A percentile compares a stretch with the other conserved stretches of the same genome.
These are phyloP conservation scores for Aplodontia rufa DNA, from an alignment of 2,113 vertebrate genomes.

Conservation along the genomic window DNA sequence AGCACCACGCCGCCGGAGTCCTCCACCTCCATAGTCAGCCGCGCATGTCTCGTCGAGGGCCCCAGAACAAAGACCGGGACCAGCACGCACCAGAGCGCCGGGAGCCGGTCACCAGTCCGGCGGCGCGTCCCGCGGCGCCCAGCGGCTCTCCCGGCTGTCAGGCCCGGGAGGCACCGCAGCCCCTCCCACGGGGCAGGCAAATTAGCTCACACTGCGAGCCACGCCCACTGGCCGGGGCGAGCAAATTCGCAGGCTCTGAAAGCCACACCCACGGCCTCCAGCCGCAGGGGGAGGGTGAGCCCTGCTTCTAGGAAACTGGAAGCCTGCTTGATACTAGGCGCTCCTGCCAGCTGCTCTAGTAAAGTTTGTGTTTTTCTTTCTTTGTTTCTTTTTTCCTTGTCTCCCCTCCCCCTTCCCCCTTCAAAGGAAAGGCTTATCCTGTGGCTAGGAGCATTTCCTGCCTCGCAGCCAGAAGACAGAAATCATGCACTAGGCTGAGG, in stretches of 20 bases:
- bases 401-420: neutral
- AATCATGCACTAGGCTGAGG: neutral
- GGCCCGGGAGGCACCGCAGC: neutral
- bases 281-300: neutral
- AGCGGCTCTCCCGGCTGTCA: slow-evolving; percentile 62
- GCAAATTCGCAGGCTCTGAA: slow-evolving; percentile 76
- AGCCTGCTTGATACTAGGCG: slow-evolving; percentile 53
- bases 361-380: slow-evolving; percentile 36
- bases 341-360: neutral
- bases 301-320: slow-evolving; percentile 77
- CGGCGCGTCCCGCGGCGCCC: neutral
- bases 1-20: slow-evolving; percentile 91
- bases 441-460: slow-evolving; percentile 14
- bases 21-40: slow-evolving; percentile 88
- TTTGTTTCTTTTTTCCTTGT: slow-evolving; percentile 35
- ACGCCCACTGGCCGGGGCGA: neutral
- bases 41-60: slow-evolving; percentile 73
- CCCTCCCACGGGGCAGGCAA: neutral
- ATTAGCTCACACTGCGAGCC: neutral
- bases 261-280: slow-evolving; percentile 78
- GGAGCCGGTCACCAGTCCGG: slow-evolving; percentile 57
- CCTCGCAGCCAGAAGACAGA: neutral
- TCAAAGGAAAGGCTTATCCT: slow-evolving; percentile 32
- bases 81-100: slow-evolving; percentile 6
- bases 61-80: slow-evolving; percentile 23